Evolutionary conservation across 2,113 vertebrate species (phyloP), one percentile per base, ranked within the genome.

Genomic region (Mustelus asterias): DNA sequence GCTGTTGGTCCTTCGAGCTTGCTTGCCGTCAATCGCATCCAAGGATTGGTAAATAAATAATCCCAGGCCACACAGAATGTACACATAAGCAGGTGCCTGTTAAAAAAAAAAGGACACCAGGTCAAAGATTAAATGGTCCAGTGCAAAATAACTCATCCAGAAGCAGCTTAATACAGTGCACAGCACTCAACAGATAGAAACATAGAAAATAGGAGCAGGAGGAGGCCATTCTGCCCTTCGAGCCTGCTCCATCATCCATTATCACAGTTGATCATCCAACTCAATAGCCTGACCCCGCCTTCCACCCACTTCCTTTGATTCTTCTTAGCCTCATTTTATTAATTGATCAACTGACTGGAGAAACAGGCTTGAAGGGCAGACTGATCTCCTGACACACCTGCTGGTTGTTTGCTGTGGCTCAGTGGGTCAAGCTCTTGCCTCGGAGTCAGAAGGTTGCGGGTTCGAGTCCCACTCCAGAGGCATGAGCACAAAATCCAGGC

Each of bases 1-100:
- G 96, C 97, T 99, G 96, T 99, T 99, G 65, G 99, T 99, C 97
- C 99, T 98, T 97, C 99, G 97, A 65, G 99, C 99, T 97, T 99
- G 99, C 97, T 99, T 99, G 96, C 99, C 99, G 94, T 99, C 99
- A 96, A 99, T 98, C 95, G 99, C 99, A 96, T 99, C 99, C 97
- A 99, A 97, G 95, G 99, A 99, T 97, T 99, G 99, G 97, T 99
- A 99, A 97, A 98, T 96, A 97, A 99, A 99, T 95, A 99, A 98
- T 95, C 99, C 99, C 96, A 99, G 16, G 0, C 98, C 98, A 65
- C 98, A 98, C 94, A 98, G 96, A 95, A 99, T 78, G 96, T 98
- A 99, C n/a, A 98, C 97, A 99, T 99, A 99, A 70, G 97, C 96
- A 69, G 99, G 99, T 96, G 98, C 99, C 99, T 99, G 97, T 93